phyloP scores from a whole-genome alignment of 2,888 invertebrate genomes.

The Xestia c-nigrum region DNA sequence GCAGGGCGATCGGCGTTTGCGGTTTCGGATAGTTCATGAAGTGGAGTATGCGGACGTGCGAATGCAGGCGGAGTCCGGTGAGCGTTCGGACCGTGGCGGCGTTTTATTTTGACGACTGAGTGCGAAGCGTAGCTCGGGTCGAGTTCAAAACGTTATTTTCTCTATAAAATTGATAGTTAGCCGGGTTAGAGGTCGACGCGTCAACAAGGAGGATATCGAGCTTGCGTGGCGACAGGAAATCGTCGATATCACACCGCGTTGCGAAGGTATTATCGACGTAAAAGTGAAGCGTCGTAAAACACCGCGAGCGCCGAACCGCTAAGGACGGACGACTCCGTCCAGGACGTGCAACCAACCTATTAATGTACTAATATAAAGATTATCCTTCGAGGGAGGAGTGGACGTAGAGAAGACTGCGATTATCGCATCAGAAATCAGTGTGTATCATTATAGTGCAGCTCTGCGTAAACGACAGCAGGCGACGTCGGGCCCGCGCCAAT shows the following conservation, averaged over 20 bases:
- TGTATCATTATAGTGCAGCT: background rate
- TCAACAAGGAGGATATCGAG: conserved; percentile 46
- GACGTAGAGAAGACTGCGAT: background rate
- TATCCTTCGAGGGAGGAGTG: conserved; percentile 8
- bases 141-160: conserved; percentile 54
- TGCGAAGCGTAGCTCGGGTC: conserved; percentile 43
- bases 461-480: no score
- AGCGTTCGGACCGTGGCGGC: conserved; percentile 11
- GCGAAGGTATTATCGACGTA: conserved; percentile 38
- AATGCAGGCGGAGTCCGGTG: background rate
- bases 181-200: conserved; percentile 28
- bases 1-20: background rate
- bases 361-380: background rate
- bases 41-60: conserved; percentile 9
- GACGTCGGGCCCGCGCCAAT: no score
- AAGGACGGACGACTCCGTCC: conserved; percentile 39
- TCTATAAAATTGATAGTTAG: conserved; percentile 41
- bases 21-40: conserved; percentile 19
- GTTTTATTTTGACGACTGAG: conserved; percentile 32
- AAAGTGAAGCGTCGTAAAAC: conserved; percentile 50
- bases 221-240: conserved; percentile 32
- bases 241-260: conserved; percentile 33
- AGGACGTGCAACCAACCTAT: conserved; percentile 33
- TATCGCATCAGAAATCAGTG: conserved; percentile 1
- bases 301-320: conserved; percentile 45